phyloP scores from a whole-genome alignment of 2,113 vertebrate genomes.

The Orthonyx spaldingii region DNA sequence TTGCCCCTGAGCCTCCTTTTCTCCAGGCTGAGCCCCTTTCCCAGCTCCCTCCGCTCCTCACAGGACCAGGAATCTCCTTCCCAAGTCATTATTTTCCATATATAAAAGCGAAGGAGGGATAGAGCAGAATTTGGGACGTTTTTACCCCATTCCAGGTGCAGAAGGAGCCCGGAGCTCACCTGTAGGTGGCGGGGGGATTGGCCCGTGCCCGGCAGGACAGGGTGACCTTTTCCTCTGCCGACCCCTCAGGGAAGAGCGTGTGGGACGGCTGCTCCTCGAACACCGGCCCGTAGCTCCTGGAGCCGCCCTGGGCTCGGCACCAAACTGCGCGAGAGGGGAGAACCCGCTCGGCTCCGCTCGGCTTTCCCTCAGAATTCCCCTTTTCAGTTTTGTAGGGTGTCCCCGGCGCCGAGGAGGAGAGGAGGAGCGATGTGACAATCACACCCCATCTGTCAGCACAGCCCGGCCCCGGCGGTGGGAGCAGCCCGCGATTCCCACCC shows the following conservation, averaged over 20 bases:
- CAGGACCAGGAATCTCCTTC: background rate
- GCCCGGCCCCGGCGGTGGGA: background rate
- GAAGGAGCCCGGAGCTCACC: conserved; percentile 61
- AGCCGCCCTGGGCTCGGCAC: conserved; percentile 36
- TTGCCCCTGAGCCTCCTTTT: background rate
- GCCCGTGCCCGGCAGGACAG: conserved; percentile 87
- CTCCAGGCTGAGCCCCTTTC: background rate
- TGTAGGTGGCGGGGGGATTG: conserved; percentile 88
- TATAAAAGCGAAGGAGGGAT: accelerated
- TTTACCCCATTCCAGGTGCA: accelerated
- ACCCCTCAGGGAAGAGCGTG: conserved; percentile 88
- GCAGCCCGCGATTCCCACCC: accelerated
- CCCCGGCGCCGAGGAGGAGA: background rate
- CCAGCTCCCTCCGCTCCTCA: background rate
- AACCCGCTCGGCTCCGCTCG: background rate
- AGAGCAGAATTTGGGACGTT: accelerated
- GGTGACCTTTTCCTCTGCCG: conserved; percentile 86
- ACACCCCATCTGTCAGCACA: background rate
- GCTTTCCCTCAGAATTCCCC: background rate
- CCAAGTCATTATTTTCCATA: accelerated
- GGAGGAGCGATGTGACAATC: background rate
- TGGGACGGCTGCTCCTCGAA: conserved; percentile 92
- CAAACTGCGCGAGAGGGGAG: conserved; percentile 44
- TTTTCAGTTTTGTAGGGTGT: background rate
- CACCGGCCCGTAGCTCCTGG: conserved; percentile 84